Evolutionary conservation across 1,140 invertebrate genomes (phyloP), one percentile per base, ranked within the genome.

Genomic region (Zaprionus inermis): DNA sequence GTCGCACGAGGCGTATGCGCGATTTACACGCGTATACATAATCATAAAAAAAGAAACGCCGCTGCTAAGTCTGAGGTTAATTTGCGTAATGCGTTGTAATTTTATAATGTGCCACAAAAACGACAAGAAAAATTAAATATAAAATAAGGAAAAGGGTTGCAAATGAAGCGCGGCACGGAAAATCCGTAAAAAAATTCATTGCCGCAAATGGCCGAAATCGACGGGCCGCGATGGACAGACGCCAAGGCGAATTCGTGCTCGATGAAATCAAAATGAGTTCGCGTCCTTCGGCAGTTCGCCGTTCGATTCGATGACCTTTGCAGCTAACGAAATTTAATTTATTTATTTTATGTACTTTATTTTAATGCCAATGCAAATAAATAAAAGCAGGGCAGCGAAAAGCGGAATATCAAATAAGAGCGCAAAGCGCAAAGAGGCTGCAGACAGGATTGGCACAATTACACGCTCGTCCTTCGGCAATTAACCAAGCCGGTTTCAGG

Each of bases 11-110:
- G 57, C 74, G 74, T 77, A 69, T 76, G 16, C 75, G 55, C 49
- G 66, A 76, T 81, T 78, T 78, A 60, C 80, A 78, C 64, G 58
- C 46, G 58, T 44, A 28, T 28, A 76, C 38, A 76, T 68, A 72
- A 76, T 64, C 68, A 54, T 20, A 41, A 44, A 74, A 64, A 64
- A 28, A 0, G 3, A 28, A 5, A 28, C 3, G 71, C 59, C 71
- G 67, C 55, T 81, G 75, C 81, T 81, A 85, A 85, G 81, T 85
- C 82, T 85, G 82, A 85, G 82, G 82, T 86, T 86, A 85, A 85
- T 85, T 85, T 85, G 77, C 76, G 82, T 85, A 86, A 85, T 85
- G 71, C 82, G 75, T 66, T 81, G 82, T 85, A 81, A 85, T 85
- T 85, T 80, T 85, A 81, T 76, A 85, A 85, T 85, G 82, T 78